These are phyloP conservation scores for Sebastes hubbsi DNA, from an alignment of 2,797 vertebrate species.

Conservation along the genomic window DNA sequence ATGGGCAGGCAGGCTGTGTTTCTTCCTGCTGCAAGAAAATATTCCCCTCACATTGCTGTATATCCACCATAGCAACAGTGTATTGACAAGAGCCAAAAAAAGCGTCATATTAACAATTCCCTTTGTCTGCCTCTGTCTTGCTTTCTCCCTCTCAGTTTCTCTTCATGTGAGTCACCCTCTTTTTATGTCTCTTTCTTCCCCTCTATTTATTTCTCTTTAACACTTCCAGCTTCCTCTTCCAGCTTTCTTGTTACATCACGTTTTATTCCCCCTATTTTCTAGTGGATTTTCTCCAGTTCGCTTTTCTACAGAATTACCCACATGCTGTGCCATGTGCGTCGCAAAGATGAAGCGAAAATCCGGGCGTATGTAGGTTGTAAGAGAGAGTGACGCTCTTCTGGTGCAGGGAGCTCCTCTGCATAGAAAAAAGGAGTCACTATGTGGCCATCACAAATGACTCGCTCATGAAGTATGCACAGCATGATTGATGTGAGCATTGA, in stretches of 20 bases:
- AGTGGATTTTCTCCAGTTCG: not conserved
- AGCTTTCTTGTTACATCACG: slow-evolving; percentile 25
- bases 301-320: slow-evolving; percentile 11
- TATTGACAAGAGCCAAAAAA: slow-evolving; percentile 12
- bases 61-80: slow-evolving; percentile 14
- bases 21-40: slow-evolving; percentile 9
- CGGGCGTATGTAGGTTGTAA: slow-evolving; percentile 4
- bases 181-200: not conserved
- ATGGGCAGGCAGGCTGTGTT: slow-evolving; percentile 22
- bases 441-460: slow-evolving; percentile 12
- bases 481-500: slow-evolving; percentile 20
- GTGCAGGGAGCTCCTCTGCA: not conserved
- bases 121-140: slow-evolving; percentile 2
- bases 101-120: slow-evolving; percentile 26
- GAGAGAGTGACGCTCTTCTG: not conserved
- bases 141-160: not conserved
- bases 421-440: not conserved
- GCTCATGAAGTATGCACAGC: slow-evolving; percentile 4
- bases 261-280: slow-evolving; percentile 4
- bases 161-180: not conserved
- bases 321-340: slow-evolving; percentile 35
- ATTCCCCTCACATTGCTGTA: not conserved
- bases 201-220: slow-evolving; percentile 1
- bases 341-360: slow-evolving; percentile 7
- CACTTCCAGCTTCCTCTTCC: not conserved